phyloP scores from a whole-genome alignment of 64 coral and sea anemone genomes.

The Dendronephthya gigantea region DNA sequence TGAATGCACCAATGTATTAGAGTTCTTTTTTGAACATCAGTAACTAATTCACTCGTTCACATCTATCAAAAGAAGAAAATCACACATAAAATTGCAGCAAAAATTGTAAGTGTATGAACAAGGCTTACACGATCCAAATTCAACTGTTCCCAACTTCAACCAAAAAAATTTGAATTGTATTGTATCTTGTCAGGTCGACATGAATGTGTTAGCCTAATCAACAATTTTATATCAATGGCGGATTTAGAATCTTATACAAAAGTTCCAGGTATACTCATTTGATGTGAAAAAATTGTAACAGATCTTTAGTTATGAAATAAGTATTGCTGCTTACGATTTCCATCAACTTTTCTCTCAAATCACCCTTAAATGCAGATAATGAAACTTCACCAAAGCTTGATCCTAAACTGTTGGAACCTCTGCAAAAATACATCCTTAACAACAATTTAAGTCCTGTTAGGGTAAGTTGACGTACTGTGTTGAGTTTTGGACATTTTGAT shows the following conservation, averaged over 20 bases:
- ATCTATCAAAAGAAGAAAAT: too few relatives aligned
- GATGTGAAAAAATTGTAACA: not conserved
- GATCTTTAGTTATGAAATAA: too few relatives aligned
- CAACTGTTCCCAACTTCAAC: too few relatives aligned
- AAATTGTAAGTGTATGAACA: too few relatives aligned
- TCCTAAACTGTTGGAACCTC: slow-evolving; percentile 45
- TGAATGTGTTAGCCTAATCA: slow-evolving; percentile 88
- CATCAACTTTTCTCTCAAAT: too few relatives aligned
- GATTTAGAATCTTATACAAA: slow-evolving; percentile 65
- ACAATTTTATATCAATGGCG: slow-evolving; percentile 78
- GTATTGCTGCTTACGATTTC: too few relatives aligned
- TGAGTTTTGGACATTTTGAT: too few relatives aligned
- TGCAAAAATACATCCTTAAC: slow-evolving; percentile 51
- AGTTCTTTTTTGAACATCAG: too few relatives aligned
- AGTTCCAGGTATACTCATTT: slow-evolving; percentile 48
- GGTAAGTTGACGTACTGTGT: slow-evolving; percentile 15
- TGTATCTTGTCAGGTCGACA: slow-evolving; percentile 44
- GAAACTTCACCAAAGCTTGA: slow-evolving; percentile 71
- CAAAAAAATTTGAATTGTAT: not conserved
- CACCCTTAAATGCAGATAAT: slow-evolving; percentile 35
- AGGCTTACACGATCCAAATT: too few relatives aligned
- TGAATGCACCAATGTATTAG: too few relatives aligned
- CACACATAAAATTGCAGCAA: too few relatives aligned
- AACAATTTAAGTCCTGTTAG: slow-evolving; percentile 79
- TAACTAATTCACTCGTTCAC: too few relatives aligned